Evolutionary conservation across 2,113 vertebrate genomes (phyloP), one percentile per base, ranked within the genome.

Genomic region (Strix uralensis): DNA sequence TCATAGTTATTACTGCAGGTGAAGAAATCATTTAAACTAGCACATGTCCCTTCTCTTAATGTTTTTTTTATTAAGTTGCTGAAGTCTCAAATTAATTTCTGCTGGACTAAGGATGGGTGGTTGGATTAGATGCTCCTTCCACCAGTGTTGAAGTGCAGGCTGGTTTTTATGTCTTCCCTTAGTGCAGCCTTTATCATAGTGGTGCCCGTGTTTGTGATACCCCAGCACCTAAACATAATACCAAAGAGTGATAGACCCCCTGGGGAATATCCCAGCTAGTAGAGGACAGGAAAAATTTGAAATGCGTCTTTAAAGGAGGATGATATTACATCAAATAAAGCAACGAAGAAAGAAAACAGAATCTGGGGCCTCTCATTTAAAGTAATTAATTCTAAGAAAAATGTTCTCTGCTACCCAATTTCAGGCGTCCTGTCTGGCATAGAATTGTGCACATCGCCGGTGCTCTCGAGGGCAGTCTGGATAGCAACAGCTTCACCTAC

Each of bases 401-500:
- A 52, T 0, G 0, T 47, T 74, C 27, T 88, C 69, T 90, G 47
- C 82, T 81, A 11, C 51, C 17, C 17, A 26, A 2, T 25, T 81
- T 70, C 29, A 84, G 86, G 55, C 0, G 0, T 30, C 16, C 36
- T 73, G 49, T 58, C 71, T 90, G 75, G 72, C 67, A 92, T 83
- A 78, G 46, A 86, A 91, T 70, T 38, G 72, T 55, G 72, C 25
- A 6, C 32, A 15, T 47, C 0, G 2, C 51, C 55, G 59, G 6
- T 22, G 81, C 61, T 84, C 51, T 73, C 25, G 32, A 63, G 32
- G 0, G 0, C 44, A 7, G 27, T 86, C 62, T 62, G 72, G 61
- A 54, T 38, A 38, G 62, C 82, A 92, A 42, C 67, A 92, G 88
- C 86, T 95, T 96, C 75, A 92, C 75, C 86, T 88, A 0, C 86